These are phyloP conservation scores for Halcyon chelicuti DNA, from an alignment of 2,797 vertebrate species.

Conservation along the genomic window DNA sequence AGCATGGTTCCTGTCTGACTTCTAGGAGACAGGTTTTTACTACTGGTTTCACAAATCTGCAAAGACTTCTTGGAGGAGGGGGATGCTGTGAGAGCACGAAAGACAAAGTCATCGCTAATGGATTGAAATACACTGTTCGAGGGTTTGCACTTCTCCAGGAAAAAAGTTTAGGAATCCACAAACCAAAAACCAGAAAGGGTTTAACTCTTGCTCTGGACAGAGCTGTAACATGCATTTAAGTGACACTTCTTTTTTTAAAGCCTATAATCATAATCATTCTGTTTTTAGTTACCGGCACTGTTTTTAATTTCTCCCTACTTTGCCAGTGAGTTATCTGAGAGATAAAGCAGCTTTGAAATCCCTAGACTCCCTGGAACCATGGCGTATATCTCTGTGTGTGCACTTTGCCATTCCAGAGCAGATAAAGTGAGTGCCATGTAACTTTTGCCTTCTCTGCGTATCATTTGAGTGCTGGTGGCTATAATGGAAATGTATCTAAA, in stretches of 20 bases:
- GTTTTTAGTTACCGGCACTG: not conserved
- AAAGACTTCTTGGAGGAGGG: not conserved
- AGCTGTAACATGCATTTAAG: not conserved
- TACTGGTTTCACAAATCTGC: not conserved
- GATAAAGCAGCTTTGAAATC: conserved; percentile 71
- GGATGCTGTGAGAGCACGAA: not conserved
- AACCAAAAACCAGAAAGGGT: not conserved
- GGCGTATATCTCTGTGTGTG: conserved; percentile 25
- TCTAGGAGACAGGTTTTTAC: not conserved
- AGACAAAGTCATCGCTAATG: not conserved
- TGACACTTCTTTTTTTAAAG: not conserved
- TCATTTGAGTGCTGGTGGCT: not conserved
- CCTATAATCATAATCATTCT: not conserved
- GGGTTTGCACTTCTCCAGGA: not conserved
- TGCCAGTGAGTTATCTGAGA: conserved; percentile 57
- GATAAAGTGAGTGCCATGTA: conserved; percentile 51
- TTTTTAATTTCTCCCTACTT: conserved; percentile 18
- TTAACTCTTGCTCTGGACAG: not conserved
- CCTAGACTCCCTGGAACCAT: conserved; percentile 66
- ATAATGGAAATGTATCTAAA: not conserved
- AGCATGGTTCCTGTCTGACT: not conserved
- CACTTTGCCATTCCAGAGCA: conserved; percentile 47
- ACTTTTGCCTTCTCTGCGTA: not conserved
- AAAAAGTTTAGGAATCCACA: not conserved
- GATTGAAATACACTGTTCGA: not conserved